Evolutionary conservation across 35 echinoderm and acorn worm genomes (phyloP), one percentile per base, ranked within the genome.

Genomic region (Stichopus chloronotus): DNA sequence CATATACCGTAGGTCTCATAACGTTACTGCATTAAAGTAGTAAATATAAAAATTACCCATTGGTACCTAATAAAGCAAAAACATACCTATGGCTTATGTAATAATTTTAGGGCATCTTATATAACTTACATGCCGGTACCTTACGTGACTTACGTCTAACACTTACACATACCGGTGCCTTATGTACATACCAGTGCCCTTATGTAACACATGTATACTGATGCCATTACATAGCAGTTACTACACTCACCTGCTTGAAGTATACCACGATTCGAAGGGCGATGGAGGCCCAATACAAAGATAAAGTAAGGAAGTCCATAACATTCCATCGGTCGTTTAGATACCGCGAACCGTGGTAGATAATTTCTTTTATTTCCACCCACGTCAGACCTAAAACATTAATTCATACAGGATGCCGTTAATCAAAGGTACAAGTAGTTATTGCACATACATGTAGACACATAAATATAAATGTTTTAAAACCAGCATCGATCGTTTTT

Each of bases 281-380:
- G 53, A 99, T 99, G 58, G 95, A 94, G 20, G 93, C 97, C 97
- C 97, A 99, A 63, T 99, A 99, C 4, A 99, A 59, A 63, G 93
- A 95, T 12, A 99, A 78, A 22, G 95, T 99, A 12, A 99, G 56
- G 86, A 99, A 99, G 80, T 99, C 97, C 59, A 99, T 65, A 71
- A 96, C 86, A 88, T 99, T 99, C 97, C 97, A 99, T 13, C 95
- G 78, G 55, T 99, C 97, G 59, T 95, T 99, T 58, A 96, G 92
- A 86, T 95, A 96, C 59, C 95, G 52, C 54, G 95, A 95, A n/a
- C 97, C 97, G n/a, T 99, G 94, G 76, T 96, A 96, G 93, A 96
- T 92, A 30, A 99, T 61, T 69, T 99, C 97, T 76, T 95, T 96
- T 1, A 99, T 90, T 58, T 99, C 97, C n/a, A 93, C 95, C 97